These are phyloP conservation scores for Scaptodrosophila latifasciaeformis DNA, from an alignment of 2,888 invertebrate genomes.

Conservation along the genomic window DNA sequence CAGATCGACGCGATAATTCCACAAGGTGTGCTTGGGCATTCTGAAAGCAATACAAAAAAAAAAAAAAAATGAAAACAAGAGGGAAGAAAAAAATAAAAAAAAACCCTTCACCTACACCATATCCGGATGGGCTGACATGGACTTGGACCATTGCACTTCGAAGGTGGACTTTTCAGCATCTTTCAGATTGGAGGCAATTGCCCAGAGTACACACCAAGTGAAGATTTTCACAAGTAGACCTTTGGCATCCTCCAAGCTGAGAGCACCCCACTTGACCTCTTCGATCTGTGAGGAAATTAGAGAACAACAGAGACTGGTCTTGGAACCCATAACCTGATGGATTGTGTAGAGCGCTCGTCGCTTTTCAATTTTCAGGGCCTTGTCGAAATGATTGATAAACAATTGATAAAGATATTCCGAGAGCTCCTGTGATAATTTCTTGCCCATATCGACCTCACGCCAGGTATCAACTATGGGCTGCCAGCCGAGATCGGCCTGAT, in stretches of 20 bases:
- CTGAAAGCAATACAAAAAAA: constrained; percentile 73
- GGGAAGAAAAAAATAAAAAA: too few species aligned
- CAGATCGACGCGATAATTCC: constrained; percentile 86
- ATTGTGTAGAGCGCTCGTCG: constrained; percentile 84
- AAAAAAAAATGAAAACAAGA: too few species aligned
- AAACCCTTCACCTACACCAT: constrained; percentile 40
- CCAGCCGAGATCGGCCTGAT: constrained; percentile 88
- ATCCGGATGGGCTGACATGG: constrained; percentile 75
- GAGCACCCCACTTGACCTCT: constrained; percentile 77
- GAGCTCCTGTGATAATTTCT: constrained; percentile 77
- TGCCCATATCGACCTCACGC: constrained; percentile 78
- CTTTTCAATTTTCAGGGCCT: constrained; percentile 81
- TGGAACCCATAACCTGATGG: constrained; percentile 89
- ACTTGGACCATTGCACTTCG: constrained; percentile 81
- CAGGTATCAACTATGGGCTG: constrained; percentile 87
- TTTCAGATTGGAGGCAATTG: constrained; percentile 88
- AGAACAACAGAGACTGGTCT: constrained; percentile 84
- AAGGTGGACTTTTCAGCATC: constrained; percentile 82
- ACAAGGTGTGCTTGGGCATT: constrained; percentile 82
- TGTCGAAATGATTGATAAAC: constrained; percentile 81
- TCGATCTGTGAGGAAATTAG: constrained; percentile 83
- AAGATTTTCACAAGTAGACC: constrained; percentile 85
- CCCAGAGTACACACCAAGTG: constrained; percentile 89
- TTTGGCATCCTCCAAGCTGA: constrained; percentile 78
- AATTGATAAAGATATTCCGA: constrained; percentile 81